Conservation (phyloP, 1,140 invertebrate species). For the Lamellibrachia luymesi region DNA sequence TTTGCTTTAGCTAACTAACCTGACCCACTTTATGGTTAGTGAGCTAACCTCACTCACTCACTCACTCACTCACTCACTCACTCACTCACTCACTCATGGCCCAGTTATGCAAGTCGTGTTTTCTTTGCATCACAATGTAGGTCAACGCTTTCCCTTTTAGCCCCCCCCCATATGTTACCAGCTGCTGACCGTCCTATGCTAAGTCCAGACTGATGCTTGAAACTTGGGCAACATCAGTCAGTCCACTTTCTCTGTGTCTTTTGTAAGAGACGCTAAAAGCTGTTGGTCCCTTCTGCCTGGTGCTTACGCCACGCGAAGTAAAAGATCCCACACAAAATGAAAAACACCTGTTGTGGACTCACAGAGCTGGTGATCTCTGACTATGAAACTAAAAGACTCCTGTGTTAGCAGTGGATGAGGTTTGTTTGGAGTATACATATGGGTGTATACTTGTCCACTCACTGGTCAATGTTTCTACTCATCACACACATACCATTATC, state of each 20-base stretch:
- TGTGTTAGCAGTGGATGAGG: background rate
- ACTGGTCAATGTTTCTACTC: background rate
- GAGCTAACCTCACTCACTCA: too few relatives aligned
- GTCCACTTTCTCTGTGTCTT: too few relatives aligned
- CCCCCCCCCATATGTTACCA: background rate
- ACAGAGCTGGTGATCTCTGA: too few relatives aligned
- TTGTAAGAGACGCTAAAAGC: too few relatives aligned
- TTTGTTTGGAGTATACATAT: background rate
- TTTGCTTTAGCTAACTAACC: background rate
- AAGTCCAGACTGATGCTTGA: background rate
- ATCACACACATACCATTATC: background rate
- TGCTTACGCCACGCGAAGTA: too few relatives aligned
- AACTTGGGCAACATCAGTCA: too few relatives aligned
- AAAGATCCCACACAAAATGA: too few relatives aligned
- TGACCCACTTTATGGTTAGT: too few relatives aligned
- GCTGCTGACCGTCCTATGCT: background rate
- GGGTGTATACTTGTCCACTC: background rate
- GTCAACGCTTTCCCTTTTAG: background rate
- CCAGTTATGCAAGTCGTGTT: background rate
- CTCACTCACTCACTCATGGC: too few relatives aligned
- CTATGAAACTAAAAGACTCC: background rate
- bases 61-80: too few relatives aligned
- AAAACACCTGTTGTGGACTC: too few relatives aligned
- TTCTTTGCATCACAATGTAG: background rate
- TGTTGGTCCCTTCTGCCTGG: too few relatives aligned